These are phyloP conservation scores for Chaetodon trifasciatus DNA, from an alignment of 2,797 vertebrate species.

Conservation along the genomic window DNA sequence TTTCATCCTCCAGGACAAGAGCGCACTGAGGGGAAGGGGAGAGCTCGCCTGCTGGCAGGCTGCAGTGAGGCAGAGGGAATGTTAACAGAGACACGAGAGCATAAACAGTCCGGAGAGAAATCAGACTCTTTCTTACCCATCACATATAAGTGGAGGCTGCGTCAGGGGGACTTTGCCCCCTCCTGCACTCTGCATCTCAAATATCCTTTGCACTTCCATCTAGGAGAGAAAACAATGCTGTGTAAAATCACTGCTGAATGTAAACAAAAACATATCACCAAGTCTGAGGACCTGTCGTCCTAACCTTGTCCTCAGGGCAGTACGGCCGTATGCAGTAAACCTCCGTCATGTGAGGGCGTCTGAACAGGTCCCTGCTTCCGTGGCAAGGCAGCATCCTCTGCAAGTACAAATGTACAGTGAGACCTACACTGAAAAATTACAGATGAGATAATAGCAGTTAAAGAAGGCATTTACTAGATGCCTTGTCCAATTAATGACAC, in stretches of 20 bases:
- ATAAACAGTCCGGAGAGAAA: background rate
- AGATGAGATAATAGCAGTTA: background rate
- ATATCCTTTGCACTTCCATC: conserved; percentile 84
- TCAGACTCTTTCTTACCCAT: conserved; percentile 85
- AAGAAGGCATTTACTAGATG: background rate
- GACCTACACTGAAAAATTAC: background rate
- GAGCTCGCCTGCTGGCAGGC: conserved; percentile 90
- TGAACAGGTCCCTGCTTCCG: conserved; percentile 96
- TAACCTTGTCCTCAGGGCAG: conserved; percentile 94
- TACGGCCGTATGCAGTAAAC: conserved; percentile 92
- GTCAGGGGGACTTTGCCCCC: conserved; percentile 80
- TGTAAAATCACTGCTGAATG: background rate
- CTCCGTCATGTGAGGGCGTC: conserved; percentile 90
- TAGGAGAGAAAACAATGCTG: conserved; percentile 71
- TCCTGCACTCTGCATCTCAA: conserved; percentile 46
- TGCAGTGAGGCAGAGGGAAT: conserved; percentile 60
- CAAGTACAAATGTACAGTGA: conserved; percentile 46
- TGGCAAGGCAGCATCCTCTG: conserved; percentile 98
- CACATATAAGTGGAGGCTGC: conserved; percentile 90
- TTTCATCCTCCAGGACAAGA: conserved; percentile 93
- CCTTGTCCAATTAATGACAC: background rate
- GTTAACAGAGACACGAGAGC: background rate
- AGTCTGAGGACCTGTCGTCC: background rate
- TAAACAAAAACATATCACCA: background rate
- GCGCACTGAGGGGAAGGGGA: conserved; percentile 91